phyloP scores from a whole-genome alignment of 2,888 invertebrate species.

The Macroteleia sp. region DNA sequence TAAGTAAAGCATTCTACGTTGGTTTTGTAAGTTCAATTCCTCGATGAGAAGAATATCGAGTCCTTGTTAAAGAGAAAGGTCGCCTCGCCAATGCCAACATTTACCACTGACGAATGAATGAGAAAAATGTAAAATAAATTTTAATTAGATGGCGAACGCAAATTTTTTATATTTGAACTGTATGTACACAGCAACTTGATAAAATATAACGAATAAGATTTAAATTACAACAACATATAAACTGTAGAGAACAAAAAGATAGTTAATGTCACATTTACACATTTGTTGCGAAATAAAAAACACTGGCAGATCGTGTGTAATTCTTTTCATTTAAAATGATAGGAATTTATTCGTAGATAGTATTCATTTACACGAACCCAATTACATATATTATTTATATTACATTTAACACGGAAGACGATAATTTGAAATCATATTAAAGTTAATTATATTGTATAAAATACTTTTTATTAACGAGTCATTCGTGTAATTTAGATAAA shows the following conservation, averaged over 20 bases:
- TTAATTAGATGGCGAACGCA: constrained; percentile 50
- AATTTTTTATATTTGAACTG: constrained; percentile 39
- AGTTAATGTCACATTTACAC: constrained; percentile 59
- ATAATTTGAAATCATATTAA: constrained; percentile 32
- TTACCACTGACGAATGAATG: constrained; percentile 45
- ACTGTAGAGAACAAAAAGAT: constrained; percentile 29
- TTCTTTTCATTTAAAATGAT: constrained; percentile 20
- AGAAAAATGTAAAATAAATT: constrained; percentile 54
- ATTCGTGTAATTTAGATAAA: constrained; percentile 31
- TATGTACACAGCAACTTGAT: constrained; percentile 15
- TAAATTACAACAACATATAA: constrained; percentile 46
- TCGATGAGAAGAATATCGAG: constrained; percentile 43
- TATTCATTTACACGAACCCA: constrained; percentile 28
- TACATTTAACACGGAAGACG: constrained; percentile 30
- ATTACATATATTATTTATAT: constrained; percentile 22
- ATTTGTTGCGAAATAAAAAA: constrained; percentile 44
- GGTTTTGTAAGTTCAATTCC: constrained; percentile 42
- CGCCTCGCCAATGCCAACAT: constrained; percentile 55
- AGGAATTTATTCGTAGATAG: constrained; percentile 15
- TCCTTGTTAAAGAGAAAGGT: constrained; percentile 54
- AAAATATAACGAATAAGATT: constrained; percentile 34
- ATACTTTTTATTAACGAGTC: not conserved
- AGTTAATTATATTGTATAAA: constrained; percentile 1
- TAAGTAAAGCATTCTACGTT: constrained; percentile 13
- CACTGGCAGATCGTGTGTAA: constrained; percentile 19